Conservation (phyloP, 2,113 vertebrate species). For the Terrapene triunguis region DNA sequence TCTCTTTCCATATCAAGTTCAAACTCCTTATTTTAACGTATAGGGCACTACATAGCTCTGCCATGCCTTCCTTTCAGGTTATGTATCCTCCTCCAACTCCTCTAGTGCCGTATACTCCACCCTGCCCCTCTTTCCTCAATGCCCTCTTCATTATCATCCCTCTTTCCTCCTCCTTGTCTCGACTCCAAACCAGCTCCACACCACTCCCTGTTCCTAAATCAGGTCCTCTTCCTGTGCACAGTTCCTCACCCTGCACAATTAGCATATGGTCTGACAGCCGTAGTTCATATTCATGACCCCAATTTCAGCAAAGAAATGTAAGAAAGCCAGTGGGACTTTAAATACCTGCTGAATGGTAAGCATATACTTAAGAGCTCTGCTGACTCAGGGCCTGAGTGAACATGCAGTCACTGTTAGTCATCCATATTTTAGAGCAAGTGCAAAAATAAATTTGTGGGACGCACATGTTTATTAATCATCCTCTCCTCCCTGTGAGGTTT, state of each 20-base stretch:
- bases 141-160: neutral
- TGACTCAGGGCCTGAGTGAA: neutral
- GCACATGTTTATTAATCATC: neutral
- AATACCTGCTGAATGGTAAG: neutral
- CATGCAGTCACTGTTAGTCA: neutral
- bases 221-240: neutral
- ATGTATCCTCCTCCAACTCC: neutral
- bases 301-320: neutral
- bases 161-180: neutral
- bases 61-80: neutral
- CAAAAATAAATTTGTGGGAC: neutral
- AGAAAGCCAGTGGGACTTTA: neutral
- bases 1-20: neutral
- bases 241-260: neutral
- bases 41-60: neutral
- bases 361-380: neutral
- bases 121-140: neutral
- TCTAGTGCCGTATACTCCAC: neutral
- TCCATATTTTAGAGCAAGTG: neutral
- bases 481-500: neutral
- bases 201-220: neutral
- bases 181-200: neutral
- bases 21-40: neutral
- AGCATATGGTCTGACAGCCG: neutral
- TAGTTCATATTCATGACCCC: neutral